Evolutionary conservation across 2,888 invertebrate species (phyloP).

Genomic region (Agonopterix arenella): DNA sequence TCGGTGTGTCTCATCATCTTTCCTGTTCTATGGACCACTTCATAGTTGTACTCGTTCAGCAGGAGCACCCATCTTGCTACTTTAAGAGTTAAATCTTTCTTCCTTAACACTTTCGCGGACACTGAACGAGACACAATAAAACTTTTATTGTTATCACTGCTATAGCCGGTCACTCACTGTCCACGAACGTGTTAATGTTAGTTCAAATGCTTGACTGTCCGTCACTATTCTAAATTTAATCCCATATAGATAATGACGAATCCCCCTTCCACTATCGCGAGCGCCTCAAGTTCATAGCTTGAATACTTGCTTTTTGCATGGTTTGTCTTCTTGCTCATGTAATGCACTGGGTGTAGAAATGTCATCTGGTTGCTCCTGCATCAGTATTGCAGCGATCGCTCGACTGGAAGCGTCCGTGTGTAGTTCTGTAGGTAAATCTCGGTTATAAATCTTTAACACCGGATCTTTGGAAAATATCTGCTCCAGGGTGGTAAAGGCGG

Average conservation of each 20-base stretch:
- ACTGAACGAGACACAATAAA: no score
- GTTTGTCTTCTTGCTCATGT: slow-evolving; percentile 9
- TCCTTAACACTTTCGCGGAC: no score
- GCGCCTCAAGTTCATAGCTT: slow-evolving; percentile 10
- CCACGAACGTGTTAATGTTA: no score
- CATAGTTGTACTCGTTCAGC: background rate
- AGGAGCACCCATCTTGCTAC: slow-evolving; percentile 17
- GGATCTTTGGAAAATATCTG: slow-evolving; percentile 9
- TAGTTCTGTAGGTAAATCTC: slow-evolving; percentile 10
- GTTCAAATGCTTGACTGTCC: slow-evolving; percentile 14
- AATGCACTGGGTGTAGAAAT: slow-evolving; percentile 8
- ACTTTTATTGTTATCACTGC: no score
- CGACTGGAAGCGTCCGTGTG: slow-evolving; percentile 13
- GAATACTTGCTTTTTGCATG: slow-evolving; percentile 8
- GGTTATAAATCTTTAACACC: slow-evolving; percentile 18
- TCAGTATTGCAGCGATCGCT: slow-evolving; percentile 9
- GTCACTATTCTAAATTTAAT: background rate
- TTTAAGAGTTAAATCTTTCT: slow-evolving; percentile 19
- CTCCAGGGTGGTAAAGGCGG: slow-evolving; percentile 11
- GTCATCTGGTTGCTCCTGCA: slow-evolving; percentile 5
- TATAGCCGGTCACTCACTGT: no score
- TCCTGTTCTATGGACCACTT: slow-evolving; percentile 10
- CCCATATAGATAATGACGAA: slow-evolving; percentile 8
- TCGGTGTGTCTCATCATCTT: slow-evolving; percentile 14
- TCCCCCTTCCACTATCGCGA: slow-evolving; percentile 8